Conservation (phyloP, 2,797 vertebrate species). For the Coreius guichenoti region DNA sequence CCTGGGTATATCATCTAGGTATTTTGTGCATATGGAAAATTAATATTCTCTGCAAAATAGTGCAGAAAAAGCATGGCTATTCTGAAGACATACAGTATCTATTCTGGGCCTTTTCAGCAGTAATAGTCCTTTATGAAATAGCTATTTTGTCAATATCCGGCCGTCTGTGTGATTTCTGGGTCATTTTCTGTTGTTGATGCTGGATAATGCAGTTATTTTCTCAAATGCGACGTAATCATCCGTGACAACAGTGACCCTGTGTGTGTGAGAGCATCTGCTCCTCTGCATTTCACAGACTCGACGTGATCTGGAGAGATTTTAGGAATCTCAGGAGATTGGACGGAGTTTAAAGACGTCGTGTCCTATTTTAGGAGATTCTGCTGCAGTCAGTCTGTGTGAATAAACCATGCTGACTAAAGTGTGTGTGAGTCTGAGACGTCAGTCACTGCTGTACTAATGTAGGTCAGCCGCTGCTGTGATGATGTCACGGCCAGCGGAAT, state of each 20-base stretch:
- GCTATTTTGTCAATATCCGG: not conserved
- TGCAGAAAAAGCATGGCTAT: not conserved
- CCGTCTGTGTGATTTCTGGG: not conserved
- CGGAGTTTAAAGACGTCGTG: not conserved
- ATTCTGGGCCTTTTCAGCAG: not conserved
- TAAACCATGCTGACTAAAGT: constrained; percentile 21
- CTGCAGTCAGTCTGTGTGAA: not conserved
- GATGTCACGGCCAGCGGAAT: constrained; percentile 70
- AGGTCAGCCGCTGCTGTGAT: constrained; percentile 77
- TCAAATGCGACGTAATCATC: not conserved
- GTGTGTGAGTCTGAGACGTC: constrained; percentile 64
- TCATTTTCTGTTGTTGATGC: not conserved
- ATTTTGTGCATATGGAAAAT: not conserved
- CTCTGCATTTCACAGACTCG: not conserved
- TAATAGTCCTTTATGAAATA: no score
- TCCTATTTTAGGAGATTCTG: not conserved
- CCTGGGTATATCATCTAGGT: not conserved
- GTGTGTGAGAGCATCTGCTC: not conserved
- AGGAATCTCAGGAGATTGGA: not conserved
- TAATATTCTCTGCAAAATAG: not conserved
- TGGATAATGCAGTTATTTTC: not conserved
- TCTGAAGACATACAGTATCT: not conserved
- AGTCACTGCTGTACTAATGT: constrained; percentile 66
- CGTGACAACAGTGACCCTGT: not conserved
- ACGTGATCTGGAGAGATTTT: not conserved